Conservation (phyloP, 2,888 invertebrate genomes). For the Lasius platythorax region DNA sequence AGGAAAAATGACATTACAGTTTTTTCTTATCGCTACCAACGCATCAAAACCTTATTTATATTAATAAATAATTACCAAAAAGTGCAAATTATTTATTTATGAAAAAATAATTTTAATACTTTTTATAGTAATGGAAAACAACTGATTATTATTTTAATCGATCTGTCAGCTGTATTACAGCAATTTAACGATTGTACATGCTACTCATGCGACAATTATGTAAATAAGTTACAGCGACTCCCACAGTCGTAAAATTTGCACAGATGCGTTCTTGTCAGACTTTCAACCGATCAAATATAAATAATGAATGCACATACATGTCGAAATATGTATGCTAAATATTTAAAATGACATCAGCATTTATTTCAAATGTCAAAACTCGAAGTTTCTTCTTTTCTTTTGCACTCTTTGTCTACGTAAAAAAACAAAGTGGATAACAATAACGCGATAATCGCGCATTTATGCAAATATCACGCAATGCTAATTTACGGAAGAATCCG, state of each 20-base stretch:
- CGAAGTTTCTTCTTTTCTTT: neutral
- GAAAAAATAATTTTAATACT: neutral
- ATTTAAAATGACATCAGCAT: neutral
- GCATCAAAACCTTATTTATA: neutral
- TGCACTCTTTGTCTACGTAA: neutral
- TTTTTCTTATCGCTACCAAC: conserved; percentile 8
- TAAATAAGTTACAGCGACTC: neutral
- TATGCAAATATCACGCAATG: neutral
- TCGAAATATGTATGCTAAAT: neutral
- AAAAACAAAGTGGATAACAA: neutral
- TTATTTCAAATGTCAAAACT: neutral
- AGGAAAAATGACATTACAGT: neutral
- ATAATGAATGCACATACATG: neutral
- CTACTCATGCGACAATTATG: conserved; percentile 4
- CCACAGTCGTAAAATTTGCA: conserved; percentile 8
- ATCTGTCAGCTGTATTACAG: neutral
- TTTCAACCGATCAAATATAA: neutral
- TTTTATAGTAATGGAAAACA: neutral
- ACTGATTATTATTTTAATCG: neutral
- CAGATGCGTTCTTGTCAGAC: neutral
- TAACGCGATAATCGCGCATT: conserved; percentile 1
- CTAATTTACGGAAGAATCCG: conserved; percentile 25
- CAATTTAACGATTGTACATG: conserved; percentile 11
- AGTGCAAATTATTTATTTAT: conserved; percentile 2
- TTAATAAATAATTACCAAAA: neutral